These are phyloP conservation scores for Agapornis canus DNA, from an alignment of 2,797 vertebrate genomes.

Conservation along the genomic window DNA sequence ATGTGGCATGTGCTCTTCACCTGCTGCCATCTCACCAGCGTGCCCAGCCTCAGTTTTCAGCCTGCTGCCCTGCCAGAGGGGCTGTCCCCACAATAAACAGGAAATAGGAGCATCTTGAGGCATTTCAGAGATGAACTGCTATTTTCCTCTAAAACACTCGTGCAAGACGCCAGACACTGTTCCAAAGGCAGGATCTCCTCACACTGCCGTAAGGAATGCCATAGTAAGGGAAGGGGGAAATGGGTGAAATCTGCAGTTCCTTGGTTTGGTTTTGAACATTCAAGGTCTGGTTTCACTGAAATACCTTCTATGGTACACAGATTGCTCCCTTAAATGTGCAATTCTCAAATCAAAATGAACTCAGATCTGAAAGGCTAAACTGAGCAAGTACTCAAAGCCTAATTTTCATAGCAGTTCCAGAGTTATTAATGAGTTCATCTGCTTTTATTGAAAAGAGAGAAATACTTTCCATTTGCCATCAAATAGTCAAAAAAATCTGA, in stretches of 20 bases:
- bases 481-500: background rate
- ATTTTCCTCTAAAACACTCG: background rate
- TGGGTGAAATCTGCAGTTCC: background rate
- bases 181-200: background rate
- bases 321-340: background rate
- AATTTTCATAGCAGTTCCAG: background rate
- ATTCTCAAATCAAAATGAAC: background rate
- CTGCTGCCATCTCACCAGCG: background rate
- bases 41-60: background rate
- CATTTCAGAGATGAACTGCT: background rate
- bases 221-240: background rate
- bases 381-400: background rate
- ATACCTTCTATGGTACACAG: background rate
- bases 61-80: too few species aligned
- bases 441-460: background rate
- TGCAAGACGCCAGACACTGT: background rate
- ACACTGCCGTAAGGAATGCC: too few species aligned
- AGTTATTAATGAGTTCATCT: conserved; percentile 2
- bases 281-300: background rate
- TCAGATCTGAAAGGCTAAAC: background rate
- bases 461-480: background rate
- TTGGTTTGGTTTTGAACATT: background rate
- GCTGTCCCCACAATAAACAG: accelerated
- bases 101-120: background rate
- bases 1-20: background rate